phyloP scores from a whole-genome alignment of 2,797 vertebrate genomes.

The Rhabdomys pumilio region DNA sequence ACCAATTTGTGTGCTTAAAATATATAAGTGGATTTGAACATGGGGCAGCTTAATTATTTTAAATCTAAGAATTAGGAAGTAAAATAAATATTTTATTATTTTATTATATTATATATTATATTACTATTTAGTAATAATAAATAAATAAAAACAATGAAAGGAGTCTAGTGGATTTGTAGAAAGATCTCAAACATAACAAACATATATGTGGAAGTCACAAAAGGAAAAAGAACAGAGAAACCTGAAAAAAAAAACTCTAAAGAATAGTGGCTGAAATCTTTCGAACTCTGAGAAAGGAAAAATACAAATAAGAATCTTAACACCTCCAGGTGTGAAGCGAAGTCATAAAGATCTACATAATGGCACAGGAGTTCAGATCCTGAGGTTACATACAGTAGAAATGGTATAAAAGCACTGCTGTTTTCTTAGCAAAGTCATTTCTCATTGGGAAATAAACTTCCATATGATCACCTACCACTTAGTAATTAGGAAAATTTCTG shows the following conservation, averaged over 20 bases:
- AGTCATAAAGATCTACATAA: background rate
- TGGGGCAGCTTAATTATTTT: background rate
- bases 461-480: background rate
- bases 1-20: background rate
- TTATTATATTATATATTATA: too few relatives aligned
- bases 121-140: background rate
- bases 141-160: background rate
- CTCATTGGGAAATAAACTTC: background rate
- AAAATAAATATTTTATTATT: background rate
- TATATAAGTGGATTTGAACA: background rate
- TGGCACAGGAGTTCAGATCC: background rate
- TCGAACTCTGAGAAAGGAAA: background rate
- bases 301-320: background rate
- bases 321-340: background rate
- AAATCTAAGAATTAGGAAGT: background rate
- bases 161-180: background rate
- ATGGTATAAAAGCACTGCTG: background rate
- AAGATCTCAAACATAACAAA: background rate
- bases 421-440: background rate
- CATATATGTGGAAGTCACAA: background rate
- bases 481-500: background rate
- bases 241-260: background rate
- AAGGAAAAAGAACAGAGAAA: background rate
- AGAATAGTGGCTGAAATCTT: background rate
- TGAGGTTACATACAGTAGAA: background rate